Evolutionary conservation across 2,888 invertebrate genomes (phyloP).

Genomic region (Griposia aprilina): DNA sequence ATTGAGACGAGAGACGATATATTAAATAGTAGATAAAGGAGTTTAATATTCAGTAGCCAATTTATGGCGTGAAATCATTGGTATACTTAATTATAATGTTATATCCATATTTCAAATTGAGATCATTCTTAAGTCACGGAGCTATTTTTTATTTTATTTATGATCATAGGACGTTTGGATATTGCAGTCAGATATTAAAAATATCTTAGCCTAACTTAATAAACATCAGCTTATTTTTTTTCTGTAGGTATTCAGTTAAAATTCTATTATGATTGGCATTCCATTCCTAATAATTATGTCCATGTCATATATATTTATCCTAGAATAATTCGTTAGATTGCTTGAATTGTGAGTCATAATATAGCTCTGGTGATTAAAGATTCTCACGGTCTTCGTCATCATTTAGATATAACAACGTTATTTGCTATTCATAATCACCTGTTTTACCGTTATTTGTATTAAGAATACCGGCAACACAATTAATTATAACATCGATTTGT

Average conservation of each 20-base stretch:
- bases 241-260: not conserved
- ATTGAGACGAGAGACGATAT: conserved; percentile 34
- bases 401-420: conserved; percentile 43
- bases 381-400: conserved; percentile 19
- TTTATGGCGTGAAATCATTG: conserved; percentile 42
- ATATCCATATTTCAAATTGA: conserved; percentile 29
- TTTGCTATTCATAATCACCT: conserved; percentile 40
- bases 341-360: not conserved
- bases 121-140: conserved; percentile 23
- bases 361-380: not conserved
- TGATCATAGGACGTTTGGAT: not conserved
- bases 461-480: conserved; percentile 40
- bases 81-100: conserved; percentile 17
- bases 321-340: not conserved
- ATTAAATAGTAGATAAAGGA: conserved; percentile 16
- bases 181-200: conserved; percentile 1
- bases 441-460: conserved; percentile 51
- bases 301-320: not conserved
- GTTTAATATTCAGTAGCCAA: conserved; percentile 47
- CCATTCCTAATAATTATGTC: conserved; percentile 7
- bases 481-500: conserved; percentile 57
- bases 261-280: conserved; percentile 14
- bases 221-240: not conserved
- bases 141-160: conserved; percentile 18
- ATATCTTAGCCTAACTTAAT: not conserved